Conservation (phyloP, 2,113 vertebrate species). For the Oxyura jamaicensis region DNA sequence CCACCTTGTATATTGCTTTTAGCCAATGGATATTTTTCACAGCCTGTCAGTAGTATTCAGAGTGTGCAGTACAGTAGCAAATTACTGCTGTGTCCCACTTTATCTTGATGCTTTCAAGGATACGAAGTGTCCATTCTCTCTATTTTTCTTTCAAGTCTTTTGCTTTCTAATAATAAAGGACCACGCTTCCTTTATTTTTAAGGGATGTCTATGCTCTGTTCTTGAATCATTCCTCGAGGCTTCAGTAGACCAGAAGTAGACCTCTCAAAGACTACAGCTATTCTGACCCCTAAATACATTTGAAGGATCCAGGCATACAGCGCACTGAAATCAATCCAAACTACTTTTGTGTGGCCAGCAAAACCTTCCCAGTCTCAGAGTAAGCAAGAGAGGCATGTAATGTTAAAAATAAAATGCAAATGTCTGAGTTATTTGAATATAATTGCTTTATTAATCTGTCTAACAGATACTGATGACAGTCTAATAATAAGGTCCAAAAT, state of each 20-base stretch:
- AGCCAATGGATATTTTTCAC: neutral
- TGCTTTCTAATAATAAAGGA: neutral
- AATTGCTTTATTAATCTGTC: constrained; percentile 59
- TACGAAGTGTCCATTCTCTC: neutral
- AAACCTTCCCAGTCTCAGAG: neutral
- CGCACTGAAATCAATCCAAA: neutral
- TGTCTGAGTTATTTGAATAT: constrained; percentile 60
- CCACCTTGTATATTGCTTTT: neutral
- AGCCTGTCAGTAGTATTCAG: neutral
- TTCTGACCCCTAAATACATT: neutral
- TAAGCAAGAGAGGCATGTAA: neutral
- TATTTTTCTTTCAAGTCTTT: neutral
- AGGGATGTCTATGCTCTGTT: neutral
- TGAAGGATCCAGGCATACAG: neutral
- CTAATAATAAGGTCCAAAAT: constrained; percentile 65
- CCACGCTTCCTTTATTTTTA: neutral
- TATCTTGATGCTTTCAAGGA: constrained; percentile 33
- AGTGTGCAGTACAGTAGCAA: neutral
- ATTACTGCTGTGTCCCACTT: neutral
- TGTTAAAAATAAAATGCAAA: constrained; percentile 67
- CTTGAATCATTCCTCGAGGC: neutral
- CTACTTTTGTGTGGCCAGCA: neutral
- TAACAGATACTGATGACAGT: constrained; percentile 54
- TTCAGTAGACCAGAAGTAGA: neutral
- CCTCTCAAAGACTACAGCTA: neutral